phyloP scores from a whole-genome alignment of 1,140 invertebrate genomes.

The Platyscapa corneri region DNA sequence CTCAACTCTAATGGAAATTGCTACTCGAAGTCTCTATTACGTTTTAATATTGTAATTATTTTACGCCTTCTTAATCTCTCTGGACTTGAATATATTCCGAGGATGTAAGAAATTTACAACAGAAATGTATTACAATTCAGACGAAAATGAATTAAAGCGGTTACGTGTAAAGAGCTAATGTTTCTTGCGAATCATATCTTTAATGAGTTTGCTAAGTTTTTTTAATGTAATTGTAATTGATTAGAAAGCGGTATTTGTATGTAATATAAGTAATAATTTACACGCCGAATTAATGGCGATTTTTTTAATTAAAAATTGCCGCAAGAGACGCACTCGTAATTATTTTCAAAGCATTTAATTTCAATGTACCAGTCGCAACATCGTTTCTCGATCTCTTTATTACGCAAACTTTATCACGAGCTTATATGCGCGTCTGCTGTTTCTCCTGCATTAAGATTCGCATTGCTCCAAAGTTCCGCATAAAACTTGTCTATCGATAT shows the following conservation, averaged over 20 bases:
- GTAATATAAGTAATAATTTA: not conserved
- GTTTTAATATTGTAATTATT: too few species aligned
- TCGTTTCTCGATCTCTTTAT: not conserved
- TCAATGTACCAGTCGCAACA: not conserved
- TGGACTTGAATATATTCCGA: too few species aligned
- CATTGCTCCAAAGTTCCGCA: not conserved
- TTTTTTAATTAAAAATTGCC: too few species aligned
- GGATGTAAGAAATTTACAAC: too few species aligned
- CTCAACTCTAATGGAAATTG: too few species aligned
- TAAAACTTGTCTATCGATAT: constrained; percentile 1
- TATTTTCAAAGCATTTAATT: not conserved
- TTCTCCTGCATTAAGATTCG: not conserved
- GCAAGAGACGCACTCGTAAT: not conserved
- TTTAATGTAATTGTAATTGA: not conserved
- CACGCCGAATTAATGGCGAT: too few species aligned
- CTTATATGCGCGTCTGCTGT: not conserved
- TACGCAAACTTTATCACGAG: not conserved
- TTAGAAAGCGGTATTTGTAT: not conserved
- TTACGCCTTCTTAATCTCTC: too few species aligned
- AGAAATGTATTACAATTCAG: too few species aligned
- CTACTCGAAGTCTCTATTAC: too few species aligned
- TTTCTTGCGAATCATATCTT: not conserved
- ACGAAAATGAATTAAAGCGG: too few species aligned
- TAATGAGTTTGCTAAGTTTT: not conserved
- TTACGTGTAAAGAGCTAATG: too few species aligned